Conservation (phyloP, 2,888 invertebrate species). For the Clunio marinus region DNA sequence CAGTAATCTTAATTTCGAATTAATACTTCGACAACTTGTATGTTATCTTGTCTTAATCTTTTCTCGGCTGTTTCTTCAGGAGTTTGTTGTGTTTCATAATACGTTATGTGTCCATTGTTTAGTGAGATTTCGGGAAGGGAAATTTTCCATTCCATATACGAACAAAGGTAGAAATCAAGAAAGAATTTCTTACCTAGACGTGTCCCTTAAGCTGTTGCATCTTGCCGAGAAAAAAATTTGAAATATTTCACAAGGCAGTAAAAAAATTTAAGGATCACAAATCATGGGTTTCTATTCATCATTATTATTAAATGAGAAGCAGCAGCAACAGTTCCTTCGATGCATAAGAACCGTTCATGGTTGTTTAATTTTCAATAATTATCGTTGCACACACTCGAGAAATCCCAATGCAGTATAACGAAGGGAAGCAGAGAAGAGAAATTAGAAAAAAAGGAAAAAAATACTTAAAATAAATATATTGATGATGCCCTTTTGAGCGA, state of each 20-base stretch:
- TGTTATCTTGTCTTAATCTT: conserved; percentile 29
- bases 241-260: background rate
- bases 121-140: too few species aligned
- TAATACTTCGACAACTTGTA: conserved; percentile 33
- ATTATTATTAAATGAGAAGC: background rate
- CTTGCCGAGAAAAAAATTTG: too few species aligned
- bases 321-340: conserved; percentile 3
- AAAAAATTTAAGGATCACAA: conserved; percentile 1
- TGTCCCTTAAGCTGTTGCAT: conserved; percentile 10
- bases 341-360: conserved; percentile 19
- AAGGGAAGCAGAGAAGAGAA: conserved; percentile 6
- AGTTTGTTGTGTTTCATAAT: too few species aligned
- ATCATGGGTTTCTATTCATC: background rate
- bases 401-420: background rate
- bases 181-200: conserved; percentile 20
- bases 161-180: background rate
- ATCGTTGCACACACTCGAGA: conserved; percentile 22
- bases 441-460: conserved; percentile 28
- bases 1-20: conserved; percentile 38
- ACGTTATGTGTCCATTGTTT: background rate
- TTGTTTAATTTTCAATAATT: conserved; percentile 34
- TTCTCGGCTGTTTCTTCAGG: background rate
- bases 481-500: conserved; percentile 2
- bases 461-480: too few species aligned
- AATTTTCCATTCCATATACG: background rate